Base-by-base conservation (phyloP, 2,113 vertebrate genomes). In the Crocuta crocuta region DNA sequence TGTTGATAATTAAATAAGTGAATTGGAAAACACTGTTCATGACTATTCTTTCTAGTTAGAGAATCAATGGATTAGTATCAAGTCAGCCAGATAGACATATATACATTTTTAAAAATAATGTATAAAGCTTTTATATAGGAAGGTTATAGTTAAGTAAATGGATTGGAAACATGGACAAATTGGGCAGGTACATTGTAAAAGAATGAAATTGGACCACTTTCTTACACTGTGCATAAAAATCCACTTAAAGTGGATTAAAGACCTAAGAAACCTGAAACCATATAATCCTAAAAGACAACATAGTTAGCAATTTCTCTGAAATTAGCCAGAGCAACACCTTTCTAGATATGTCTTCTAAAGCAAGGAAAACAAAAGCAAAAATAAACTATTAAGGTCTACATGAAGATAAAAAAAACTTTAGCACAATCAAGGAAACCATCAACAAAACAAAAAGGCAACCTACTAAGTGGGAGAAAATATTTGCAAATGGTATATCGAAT, bases 41-140 rank as follows among this genome's bases (percentile, higher is more conserved):
- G 26, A 86, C 31, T 84, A 10, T 83, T 87, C 23, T 89, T 95
- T 91, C 55, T 61, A 78, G 73, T 70, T 70, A 93, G 68, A 88
- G n/a, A 83, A 76, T 24, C 11, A 76, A 61, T 89, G 15, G 12
- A 94, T 87, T 80, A 45, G 8, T 80, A 78, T 84, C 43, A 89
- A 63, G 24, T 73, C 43, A 96, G 76, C 10, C 33, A 86, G 12
- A 87, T 1, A 93, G n/a, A 96, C 17, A 87, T 33, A 84, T 23
- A 65, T 61, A 61, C 7, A 61, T 21, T 21, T 61, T 65, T 61
- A 61, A 61, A 23, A 86, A 76, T 66, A 84, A 5, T 31, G 15
- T 45, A 4, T 94, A 33, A 92, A 66, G 15, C 48, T 89, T 68
- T 68, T 70, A 28, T 26, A 5, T 85, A 84, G 43, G n/a, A 94